Percentiles rank a stretch among this genome's conserved stretches.
These are phyloP conservation scores for Bombus picipes DNA, from an alignment of 1,140 invertebrate genomes.

Conservation along the genomic window DNA sequence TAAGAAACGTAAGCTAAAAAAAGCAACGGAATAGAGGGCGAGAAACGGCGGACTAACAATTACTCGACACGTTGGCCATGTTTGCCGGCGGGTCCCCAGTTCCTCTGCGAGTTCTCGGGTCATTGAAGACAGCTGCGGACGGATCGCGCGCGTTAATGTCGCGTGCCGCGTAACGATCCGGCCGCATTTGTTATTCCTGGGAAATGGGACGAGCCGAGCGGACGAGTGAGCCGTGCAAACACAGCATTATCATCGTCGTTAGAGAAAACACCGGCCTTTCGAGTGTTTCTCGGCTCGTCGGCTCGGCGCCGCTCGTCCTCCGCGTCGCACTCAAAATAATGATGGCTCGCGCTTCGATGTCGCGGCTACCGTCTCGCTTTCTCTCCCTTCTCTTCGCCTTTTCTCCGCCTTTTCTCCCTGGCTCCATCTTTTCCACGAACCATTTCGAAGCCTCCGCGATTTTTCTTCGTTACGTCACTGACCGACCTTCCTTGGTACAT, in stretches of 20 bases:
- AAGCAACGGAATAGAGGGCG: not conserved
- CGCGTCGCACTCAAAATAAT: slow-evolving; percentile 67
- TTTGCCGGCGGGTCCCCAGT: not conserved
- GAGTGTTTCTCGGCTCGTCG: slow-evolving; percentile 57
- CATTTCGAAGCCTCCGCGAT: slow-evolving; percentile 17
- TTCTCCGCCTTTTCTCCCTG: not conserved
- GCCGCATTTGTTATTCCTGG: slow-evolving; percentile 50
- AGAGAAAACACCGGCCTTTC: slow-evolving; percentile 57
- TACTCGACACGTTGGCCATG: slow-evolving; percentile 1
- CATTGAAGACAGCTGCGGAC: slow-evolving; percentile 56
- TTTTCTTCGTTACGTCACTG: slow-evolving; percentile 56
- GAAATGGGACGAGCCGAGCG: slow-evolving; percentile 44
- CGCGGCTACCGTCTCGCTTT: slow-evolving; percentile 31
- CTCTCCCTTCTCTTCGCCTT: not conserved
- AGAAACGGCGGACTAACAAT: slow-evolving; percentile 18
- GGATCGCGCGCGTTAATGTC: slow-evolving; percentile 60
- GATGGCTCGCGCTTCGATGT: slow-evolving; percentile 44
- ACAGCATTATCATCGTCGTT: slow-evolving; percentile 67
- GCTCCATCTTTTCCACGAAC: slow-evolving; percentile 17
- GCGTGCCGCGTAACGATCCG: slow-evolving; percentile 55
- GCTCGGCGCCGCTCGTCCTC: slow-evolving; percentile 58
- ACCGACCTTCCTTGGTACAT: slow-evolving; percentile 1
- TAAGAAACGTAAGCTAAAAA: not conserved
- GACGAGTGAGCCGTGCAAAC: slow-evolving; percentile 46
- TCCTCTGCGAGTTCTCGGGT: slow-evolving; percentile 24